Conservation (phyloP, 1,140 invertebrate genomes). For the Micrasema minimum region DNA sequence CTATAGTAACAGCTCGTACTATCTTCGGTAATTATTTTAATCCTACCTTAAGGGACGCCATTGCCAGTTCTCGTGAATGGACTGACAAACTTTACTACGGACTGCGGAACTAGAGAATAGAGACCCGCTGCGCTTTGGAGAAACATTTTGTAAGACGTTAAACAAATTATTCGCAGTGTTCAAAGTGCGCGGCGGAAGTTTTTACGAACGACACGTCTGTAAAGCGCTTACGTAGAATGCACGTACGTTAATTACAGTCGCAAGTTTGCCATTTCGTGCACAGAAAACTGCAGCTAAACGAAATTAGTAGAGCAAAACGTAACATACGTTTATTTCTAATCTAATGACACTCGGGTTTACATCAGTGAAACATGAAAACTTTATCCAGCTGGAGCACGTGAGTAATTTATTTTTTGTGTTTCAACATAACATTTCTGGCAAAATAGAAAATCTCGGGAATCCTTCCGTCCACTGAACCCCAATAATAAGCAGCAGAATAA, state of each 20-base stretch:
- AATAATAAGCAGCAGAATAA: too few species aligned
- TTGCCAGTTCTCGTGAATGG: neutral
- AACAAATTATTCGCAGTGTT: constrained; percentile 11
- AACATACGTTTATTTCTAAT: constrained; percentile 21
- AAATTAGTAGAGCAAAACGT: constrained; percentile 32
- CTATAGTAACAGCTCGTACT: neutral
- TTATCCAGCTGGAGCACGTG: neutral
- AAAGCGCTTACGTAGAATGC: constrained; percentile 15
- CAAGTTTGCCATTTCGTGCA: constrained; percentile 33
- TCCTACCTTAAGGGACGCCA: neutral
- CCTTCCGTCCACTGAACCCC: too few species aligned
- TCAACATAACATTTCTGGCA: too few species aligned
- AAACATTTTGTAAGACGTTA: constrained; percentile 9
- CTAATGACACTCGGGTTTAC: constrained; percentile 22
- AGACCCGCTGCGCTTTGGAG: neutral
- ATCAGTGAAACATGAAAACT: constrained; percentile 17
- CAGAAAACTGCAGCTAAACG: constrained; percentile 30
- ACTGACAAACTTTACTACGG: constrained; percentile 1
- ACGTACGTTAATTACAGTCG: constrained; percentile 33
- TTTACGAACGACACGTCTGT: constrained; percentile 17
- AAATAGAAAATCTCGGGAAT: too few species aligned
- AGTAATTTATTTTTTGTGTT: too few species aligned
- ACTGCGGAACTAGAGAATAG: neutral
- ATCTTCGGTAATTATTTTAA: neutral
- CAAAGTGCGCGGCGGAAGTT: constrained; percentile 3